A percentile compares a stretch with the other conserved stretches of the same genome.
Evolutionary conservation across 37 sponge, comb jelly and placozoan species (phyloP).

Genomic region (Theonella swinhoei): DNA sequence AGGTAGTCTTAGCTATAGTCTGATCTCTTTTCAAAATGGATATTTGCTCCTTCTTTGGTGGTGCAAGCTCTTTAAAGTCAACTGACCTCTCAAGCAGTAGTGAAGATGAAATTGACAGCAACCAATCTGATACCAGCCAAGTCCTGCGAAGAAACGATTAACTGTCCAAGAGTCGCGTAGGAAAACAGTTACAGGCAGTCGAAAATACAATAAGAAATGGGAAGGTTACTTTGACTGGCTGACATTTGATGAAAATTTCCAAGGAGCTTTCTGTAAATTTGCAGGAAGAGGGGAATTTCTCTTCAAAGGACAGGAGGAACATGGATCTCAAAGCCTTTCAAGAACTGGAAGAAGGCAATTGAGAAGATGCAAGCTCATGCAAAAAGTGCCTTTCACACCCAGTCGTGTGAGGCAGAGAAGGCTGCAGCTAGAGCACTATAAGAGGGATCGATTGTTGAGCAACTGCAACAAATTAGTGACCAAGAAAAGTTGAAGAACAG

Average conservation of each 20-base stretch:
- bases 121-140: too few relatives aligned
- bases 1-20: too few relatives aligned
- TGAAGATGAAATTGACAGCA: too few relatives aligned
- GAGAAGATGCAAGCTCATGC: conserved; percentile 59
- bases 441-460: conserved; percentile 56
- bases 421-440: conserved; percentile 18
- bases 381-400: conserved; percentile 17
- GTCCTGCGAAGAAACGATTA: too few relatives aligned
- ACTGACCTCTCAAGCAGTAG: too few relatives aligned
- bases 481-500: conserved; percentile 55
- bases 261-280: conserved; percentile 60
- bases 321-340: conserved; percentile 62
- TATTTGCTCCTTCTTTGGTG: too few relatives aligned
- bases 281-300: conserved; percentile 43
- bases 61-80: too few relatives aligned
- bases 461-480: conserved; percentile 45
- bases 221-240: conserved; percentile 52
- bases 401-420: not conserved
- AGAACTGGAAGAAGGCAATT: conserved; percentile 70
- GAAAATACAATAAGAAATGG: too few relatives aligned
- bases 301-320: conserved; percentile 49
- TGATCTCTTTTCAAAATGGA: too few relatives aligned
- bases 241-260: conserved; percentile 35
- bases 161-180: too few relatives aligned
- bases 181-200: too few relatives aligned